These are phyloP conservation scores for Melanotaenia duboulayi DNA, from an alignment of 2,113 vertebrate species.

Conservation along the genomic window DNA sequence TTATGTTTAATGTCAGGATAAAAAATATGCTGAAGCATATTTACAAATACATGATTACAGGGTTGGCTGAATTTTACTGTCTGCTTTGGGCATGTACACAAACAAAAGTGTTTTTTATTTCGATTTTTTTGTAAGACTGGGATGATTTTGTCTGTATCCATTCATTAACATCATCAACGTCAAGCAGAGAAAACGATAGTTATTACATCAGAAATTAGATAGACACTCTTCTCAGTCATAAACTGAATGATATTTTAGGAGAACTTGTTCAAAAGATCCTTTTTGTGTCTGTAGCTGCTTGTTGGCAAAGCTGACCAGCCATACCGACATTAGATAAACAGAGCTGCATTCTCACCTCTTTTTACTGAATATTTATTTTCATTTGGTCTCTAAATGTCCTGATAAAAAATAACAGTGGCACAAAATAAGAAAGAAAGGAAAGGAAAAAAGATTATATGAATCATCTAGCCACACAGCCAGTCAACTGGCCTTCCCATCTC, in stretches of 20 bases:
- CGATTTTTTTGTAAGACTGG: background rate
- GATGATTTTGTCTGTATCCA: constrained; percentile 42
- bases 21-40: background rate
- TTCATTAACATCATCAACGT: background rate
- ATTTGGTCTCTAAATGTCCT: constrained; percentile 49
- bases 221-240: constrained; percentile 2
- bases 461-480: constrained; percentile 10
- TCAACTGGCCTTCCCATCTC: constrained; percentile 33
- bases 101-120: no score
- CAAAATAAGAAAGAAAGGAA: background rate
- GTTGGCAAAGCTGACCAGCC: constrained; percentile 48
- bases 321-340: constrained; percentile 48
- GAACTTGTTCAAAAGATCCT: constrained; percentile 14
- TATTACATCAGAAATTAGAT: background rate
- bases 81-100: no score
- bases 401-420: constrained; percentile 52
- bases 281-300: constrained; percentile 61
- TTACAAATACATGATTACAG: background rate
- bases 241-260: constrained; percentile 38
- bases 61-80: background rate
- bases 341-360: constrained; percentile 39
- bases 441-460: constrained; percentile 25
- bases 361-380: constrained; percentile 63
- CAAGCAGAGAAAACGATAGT: background rate
- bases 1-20: background rate